Conservation (phyloP, 2,113 vertebrate species). For the Megalops atlanticus region DNA sequence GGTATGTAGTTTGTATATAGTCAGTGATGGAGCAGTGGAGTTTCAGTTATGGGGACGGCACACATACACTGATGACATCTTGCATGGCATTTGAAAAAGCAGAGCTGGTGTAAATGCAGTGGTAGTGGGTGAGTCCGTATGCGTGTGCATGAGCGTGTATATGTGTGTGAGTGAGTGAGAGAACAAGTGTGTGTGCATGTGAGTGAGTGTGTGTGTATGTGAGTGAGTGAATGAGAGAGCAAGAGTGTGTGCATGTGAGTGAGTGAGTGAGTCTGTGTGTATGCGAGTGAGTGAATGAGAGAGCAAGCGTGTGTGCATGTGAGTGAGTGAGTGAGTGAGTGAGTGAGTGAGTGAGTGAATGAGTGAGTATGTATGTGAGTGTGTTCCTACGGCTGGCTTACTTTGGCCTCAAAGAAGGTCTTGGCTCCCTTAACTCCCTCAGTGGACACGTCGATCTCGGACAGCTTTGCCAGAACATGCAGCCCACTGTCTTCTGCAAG, state of each 20-base stretch:
- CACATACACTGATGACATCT: no score
- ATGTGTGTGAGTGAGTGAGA: no score
- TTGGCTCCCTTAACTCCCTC: conserved; percentile 95
- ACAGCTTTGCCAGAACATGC: conserved; percentile 82
- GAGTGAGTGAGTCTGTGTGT: background rate
- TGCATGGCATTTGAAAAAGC: no score
- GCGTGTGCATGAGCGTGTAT: no score
- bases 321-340: background rate
- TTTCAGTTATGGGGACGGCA: no score
- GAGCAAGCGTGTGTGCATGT: background rate
- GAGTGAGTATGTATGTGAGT: background rate
- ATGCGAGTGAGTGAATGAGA: background rate
- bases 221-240: background rate
- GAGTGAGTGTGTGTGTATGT: background rate
- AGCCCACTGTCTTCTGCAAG: conserved; percentile 89
- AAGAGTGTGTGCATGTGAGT: background rate
- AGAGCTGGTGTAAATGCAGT: no score
- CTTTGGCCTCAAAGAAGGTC: conserved; percentile 95
- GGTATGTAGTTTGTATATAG: no score
- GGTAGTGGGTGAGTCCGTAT: no score
- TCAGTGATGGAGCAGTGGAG: no score
- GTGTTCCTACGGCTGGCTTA: conserved; percentile 53
- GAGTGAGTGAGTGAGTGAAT: background rate
- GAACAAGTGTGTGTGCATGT: background rate
- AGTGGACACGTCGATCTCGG: conserved; percentile 89